phyloP scores from a whole-genome alignment of 2,888 invertebrate genomes.

The Poecilobothrus nobilitatus region DNA sequence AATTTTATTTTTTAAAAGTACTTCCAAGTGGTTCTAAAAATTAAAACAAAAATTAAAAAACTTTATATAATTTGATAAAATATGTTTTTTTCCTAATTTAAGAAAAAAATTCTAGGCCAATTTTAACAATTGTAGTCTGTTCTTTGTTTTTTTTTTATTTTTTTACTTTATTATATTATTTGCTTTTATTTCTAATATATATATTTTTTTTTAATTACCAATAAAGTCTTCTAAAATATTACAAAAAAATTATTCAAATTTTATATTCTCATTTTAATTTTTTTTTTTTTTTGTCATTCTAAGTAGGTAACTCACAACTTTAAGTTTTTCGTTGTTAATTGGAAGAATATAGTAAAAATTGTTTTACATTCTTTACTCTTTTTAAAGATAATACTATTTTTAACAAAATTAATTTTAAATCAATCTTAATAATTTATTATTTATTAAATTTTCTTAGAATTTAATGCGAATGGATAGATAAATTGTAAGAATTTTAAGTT shows the following conservation, averaged over 20 bases:
- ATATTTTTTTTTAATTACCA: not conserved
- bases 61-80: not conserved
- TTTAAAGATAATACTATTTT: not conserved
- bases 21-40: not conserved
- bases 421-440: too few species aligned
- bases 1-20: not conserved
- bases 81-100: not conserved
- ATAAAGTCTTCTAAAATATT: constrained; percentile 4
- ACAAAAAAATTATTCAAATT: not conserved
- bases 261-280: not conserved
- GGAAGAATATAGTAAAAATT: not conserved
- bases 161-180: not conserved
- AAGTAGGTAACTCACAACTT: constrained; percentile 6
- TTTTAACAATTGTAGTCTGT: constrained; percentile 1
- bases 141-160: not conserved
- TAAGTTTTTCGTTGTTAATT: constrained; percentile 4
- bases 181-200: not conserved
- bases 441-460: too few species aligned
- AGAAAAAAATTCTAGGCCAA: not conserved
- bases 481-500: too few species aligned
- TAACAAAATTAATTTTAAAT: not conserved
- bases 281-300: not conserved
- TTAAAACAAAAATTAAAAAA: not conserved
- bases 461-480: too few species aligned
- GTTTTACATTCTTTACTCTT: not conserved